Conservation (phyloP, 2,113 vertebrate species). For the Indicator maculatus region DNA sequence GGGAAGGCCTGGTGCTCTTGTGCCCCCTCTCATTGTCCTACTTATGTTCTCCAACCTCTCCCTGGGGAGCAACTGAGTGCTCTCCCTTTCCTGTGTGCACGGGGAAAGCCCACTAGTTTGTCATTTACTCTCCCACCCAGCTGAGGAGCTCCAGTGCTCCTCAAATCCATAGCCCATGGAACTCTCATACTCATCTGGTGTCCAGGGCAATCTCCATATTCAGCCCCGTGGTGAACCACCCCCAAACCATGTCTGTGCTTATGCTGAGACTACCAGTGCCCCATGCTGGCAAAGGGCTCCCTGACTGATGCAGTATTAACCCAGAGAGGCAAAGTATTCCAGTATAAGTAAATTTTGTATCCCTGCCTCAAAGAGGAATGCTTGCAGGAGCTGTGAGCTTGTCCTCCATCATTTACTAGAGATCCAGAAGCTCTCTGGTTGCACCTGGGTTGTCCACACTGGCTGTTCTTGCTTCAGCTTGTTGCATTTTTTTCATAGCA, state of each 20-base stretch:
- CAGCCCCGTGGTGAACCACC: neutral
- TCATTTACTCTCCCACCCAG: fast-evolving
- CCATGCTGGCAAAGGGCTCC: neutral
- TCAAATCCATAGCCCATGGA: fast-evolving
- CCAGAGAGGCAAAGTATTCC: neutral
- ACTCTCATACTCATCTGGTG: neutral
- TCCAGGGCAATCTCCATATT: neutral
- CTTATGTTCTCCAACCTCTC: neutral
- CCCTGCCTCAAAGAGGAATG: neutral
- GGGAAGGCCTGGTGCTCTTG: neutral
- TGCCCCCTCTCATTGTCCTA: neutral
- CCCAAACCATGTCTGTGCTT: neutral
- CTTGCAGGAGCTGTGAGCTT: no score
- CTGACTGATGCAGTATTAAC: no score
- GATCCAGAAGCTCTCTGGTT: neutral
- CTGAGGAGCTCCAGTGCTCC: neutral
- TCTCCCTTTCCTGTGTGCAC: fast-evolving
- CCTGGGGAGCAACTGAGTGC: no score
- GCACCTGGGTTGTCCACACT: no score
- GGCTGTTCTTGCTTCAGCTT: neutral
- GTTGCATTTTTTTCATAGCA: neutral
- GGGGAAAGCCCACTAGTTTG: neutral
- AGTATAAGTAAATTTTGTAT: neutral
- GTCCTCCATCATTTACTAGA: neutral
- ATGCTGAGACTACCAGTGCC: neutral